These are phyloP conservation scores for Stegodyphus dumicola DNA, from an alignment of 1,140 invertebrate species.

Conservation along the genomic window DNA sequence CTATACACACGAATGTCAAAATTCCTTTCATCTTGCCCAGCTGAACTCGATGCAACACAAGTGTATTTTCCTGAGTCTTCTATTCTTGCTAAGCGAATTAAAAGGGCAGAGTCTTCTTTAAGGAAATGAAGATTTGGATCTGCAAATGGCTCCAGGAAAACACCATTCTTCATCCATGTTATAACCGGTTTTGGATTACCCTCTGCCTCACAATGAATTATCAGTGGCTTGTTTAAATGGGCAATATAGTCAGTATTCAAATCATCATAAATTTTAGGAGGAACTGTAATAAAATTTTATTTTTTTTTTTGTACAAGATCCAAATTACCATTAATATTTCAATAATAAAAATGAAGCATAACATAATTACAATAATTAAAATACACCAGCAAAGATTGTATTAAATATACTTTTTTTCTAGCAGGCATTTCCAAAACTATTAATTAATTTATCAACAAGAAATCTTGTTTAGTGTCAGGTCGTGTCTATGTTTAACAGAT, in stretches of 20 bases:
- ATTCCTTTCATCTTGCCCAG: slow-evolving; percentile 64
- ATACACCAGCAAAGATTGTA: too few relatives aligned
- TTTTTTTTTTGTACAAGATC: neutral
- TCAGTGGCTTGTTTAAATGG: slow-evolving; percentile 66
- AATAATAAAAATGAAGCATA: too few relatives aligned
- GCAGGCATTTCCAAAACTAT: too few relatives aligned
- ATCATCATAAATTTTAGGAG: slow-evolving; percentile 65
- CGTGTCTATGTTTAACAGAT: too few relatives aligned
- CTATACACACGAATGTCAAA: slow-evolving; percentile 48
- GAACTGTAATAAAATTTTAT: slow-evolving; percentile 58
- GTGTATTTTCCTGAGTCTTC: slow-evolving; percentile 70
- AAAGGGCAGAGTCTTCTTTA: slow-evolving; percentile 29
- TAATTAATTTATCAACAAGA: too few relatives aligned
- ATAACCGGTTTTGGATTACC: slow-evolving; percentile 71
- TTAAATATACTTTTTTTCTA: too few relatives aligned
- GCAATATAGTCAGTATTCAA: slow-evolving; percentile 66
- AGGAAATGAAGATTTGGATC: slow-evolving; percentile 47
- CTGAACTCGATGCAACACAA: slow-evolving; percentile 70
- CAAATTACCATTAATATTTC: too few relatives aligned
- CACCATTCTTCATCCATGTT: slow-evolving; percentile 67
- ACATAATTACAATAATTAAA: too few relatives aligned
- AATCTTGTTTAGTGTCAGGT: too few relatives aligned
- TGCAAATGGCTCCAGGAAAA: slow-evolving; percentile 36
- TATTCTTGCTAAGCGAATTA: slow-evolving; percentile 52
- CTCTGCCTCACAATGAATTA: slow-evolving; percentile 69